These are phyloP conservation scores for Porites lobata DNA, from an alignment of 92 coral and sea anemone genomes.

Conservation along the genomic window DNA sequence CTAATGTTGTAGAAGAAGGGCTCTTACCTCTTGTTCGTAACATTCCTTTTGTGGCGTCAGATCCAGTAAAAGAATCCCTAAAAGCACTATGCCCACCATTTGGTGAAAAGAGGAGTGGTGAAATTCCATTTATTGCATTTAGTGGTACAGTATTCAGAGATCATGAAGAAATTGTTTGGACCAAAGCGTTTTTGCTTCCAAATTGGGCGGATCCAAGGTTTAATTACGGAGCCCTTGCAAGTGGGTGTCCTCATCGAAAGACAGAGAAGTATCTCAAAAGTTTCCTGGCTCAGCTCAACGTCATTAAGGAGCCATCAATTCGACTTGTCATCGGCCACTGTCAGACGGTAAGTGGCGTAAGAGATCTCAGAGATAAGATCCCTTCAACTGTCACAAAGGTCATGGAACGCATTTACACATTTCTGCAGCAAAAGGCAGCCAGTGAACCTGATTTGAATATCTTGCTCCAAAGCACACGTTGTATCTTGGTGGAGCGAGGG, in stretches of 20 bases:
- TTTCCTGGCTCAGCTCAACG: not conserved
- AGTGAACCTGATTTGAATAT: too few species aligned
- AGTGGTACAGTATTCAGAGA: conserved; percentile 41
- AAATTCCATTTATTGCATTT: conserved; percentile 57
- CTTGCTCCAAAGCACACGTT: conserved; percentile 23
- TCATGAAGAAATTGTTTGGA: conserved; percentile 61
- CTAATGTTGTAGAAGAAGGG: conserved; percentile 16
- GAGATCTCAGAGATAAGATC: not conserved
- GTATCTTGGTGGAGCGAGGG: conserved; percentile 59
- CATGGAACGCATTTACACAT: conserved; percentile 70
- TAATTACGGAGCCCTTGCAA: not conserved
- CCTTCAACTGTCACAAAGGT: not conserved
- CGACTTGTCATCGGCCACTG: conserved; percentile 61
- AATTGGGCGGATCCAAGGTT: conserved; percentile 1
- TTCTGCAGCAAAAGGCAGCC: conserved; percentile 13
- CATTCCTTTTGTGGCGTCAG: conserved; percentile 58
- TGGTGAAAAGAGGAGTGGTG: conserved; percentile 16
- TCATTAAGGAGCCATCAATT: conserved; percentile 39
- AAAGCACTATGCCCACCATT: conserved; percentile 38
- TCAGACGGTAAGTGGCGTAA: conserved; percentile 56
- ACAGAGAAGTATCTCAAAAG: not conserved
- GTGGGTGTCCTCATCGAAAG: not conserved
- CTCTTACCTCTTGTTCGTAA: conserved; percentile 39
- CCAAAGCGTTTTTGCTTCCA: conserved; percentile 66
- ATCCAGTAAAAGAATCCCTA: conserved; percentile 4